Evolutionary conservation across 2,888 invertebrate species (phyloP), one percentile per base, ranked within the genome.

Genomic region (Amphipoea lucens): DNA sequence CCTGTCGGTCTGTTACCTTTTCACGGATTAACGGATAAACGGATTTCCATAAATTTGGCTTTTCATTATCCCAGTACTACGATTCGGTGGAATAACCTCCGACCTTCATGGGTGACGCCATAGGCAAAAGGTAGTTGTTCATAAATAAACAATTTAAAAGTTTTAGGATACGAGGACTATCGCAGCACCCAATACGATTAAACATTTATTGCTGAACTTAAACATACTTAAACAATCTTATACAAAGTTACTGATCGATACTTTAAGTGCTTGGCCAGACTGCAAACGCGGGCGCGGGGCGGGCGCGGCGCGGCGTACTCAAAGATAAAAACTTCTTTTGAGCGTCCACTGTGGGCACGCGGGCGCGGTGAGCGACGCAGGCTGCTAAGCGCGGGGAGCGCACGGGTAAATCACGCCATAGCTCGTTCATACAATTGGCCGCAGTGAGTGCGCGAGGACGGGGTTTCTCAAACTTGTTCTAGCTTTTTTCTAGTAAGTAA

Each of bases 161-260:
- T 42, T 42, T 42, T 14, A 51, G 9, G 45, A 48, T 17, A n/a
- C 14, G 4, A 14, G 14, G 42, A 79, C 20, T 57, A 11, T 62
- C 54, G 14, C 11, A n/a, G 54, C 63, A 57, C 63, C 51, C n/a
- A 67, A 78, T 60, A 79, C 60, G 40, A 51, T 75, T 67, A 82
- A 51, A 75, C 2, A 60, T 29, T 45, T 1, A 45, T 45, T 45
- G 45, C 45, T 45, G 45, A 45, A 45, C 45, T 45, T 45, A 76
- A 51, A 68, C 2, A 60, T 29, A 73, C 48, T 36, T 51, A 76
- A 70, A 42, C 40, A 40, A 66, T 54, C 36, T 65, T 42, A 66
- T 85, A 57, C 36, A 67, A 60, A 63, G 74, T 73, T 70, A 36
- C 36, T 29, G 48, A 2, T 62, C 66, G 9, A 81, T 60, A 71